These are phyloP conservation scores for Drosophila oshimai DNA, from an alignment of 1,140 invertebrate species.

Conservation along the genomic window DNA sequence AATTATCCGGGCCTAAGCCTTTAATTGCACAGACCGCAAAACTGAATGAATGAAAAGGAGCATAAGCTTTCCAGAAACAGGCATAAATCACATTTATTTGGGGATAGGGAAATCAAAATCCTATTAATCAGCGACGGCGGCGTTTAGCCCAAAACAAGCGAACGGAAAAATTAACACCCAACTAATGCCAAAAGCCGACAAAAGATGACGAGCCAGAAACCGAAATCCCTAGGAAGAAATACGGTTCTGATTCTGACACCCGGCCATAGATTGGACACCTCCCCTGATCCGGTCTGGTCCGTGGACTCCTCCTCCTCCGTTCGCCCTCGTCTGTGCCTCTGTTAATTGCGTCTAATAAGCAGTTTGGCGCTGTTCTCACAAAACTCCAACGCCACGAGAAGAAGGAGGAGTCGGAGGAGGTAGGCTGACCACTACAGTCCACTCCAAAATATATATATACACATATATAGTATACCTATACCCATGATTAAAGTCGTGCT, in stretches of 20 bases:
- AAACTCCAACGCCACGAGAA: constrained; percentile 67
- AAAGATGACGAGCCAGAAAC: constrained; percentile 67
- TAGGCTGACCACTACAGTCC: constrained; percentile 41
- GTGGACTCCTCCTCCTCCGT: neutral
- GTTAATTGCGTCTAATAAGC: constrained; percentile 81
- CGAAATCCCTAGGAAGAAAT: constrained; percentile 9
- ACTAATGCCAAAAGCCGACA: constrained; percentile 75
- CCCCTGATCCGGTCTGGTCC: neutral
- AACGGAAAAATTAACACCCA: constrained; percentile 61
- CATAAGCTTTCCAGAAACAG: neutral
- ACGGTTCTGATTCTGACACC: constrained; percentile 57
- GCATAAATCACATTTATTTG: constrained; percentile 60
- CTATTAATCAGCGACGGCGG: constrained; percentile 66
- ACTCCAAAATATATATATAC: constrained; percentile 4
- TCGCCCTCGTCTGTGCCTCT: constrained; percentile 34
- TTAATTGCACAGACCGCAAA: constrained; percentile 58
- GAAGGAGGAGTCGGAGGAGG: constrained; percentile 23
- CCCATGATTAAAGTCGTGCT: constrained; percentile 69
- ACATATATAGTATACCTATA: constrained; percentile 42
- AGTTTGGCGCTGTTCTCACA: constrained; percentile 78
- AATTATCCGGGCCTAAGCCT: constrained; percentile 64
- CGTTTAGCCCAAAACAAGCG: constrained; percentile 24
- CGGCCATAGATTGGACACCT: constrained; percentile 8
- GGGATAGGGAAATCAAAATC: constrained; percentile 55
- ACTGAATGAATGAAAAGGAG: constrained; percentile 44